Percentiles rank a stretch among this genome's conserved stretches.
Conservation (phyloP, 2,113 vertebrate genomes). For the Xenopus laevis region DNA sequence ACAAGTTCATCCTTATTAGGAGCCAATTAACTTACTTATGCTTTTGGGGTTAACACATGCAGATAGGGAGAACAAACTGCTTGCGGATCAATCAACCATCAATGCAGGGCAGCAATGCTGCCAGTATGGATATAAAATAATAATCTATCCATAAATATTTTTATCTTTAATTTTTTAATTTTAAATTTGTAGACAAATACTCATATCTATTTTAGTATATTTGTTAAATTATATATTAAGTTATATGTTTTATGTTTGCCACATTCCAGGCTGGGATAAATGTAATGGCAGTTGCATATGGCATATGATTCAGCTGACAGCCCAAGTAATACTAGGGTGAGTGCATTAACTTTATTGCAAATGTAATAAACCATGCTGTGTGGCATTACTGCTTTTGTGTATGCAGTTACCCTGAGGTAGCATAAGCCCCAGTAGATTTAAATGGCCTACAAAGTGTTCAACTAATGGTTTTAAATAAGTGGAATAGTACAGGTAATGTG, state of each 20-base stretch:
- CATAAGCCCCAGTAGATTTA: constrained; percentile 33
- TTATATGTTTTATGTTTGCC: constrained; percentile 12
- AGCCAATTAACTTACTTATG: too few species aligned
- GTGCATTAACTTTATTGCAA: constrained; percentile 38
- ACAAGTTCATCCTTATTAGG: too few species aligned
- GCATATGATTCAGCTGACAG: constrained; percentile 31
- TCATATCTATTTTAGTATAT: too few species aligned
- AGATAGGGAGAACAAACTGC: too few species aligned
- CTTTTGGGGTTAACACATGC: too few species aligned
- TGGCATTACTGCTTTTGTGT: constrained; percentile 20
- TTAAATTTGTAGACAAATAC: too few species aligned
- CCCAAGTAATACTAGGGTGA: constrained; percentile 16
- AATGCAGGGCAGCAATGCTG: too few species aligned
- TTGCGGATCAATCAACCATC: too few species aligned
- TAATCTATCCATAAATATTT: too few species aligned
- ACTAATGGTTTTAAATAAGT: constrained; percentile 40
- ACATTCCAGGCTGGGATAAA: constrained; percentile 23
- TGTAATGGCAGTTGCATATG: constrained; percentile 25
- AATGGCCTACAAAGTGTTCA: constrained; percentile 34
- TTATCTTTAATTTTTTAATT: too few species aligned
- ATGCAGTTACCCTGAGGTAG: constrained; percentile 25
- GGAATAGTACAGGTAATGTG: constrained; percentile 41
- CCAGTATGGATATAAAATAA: too few species aligned
- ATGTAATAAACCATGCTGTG: constrained; percentile 37
- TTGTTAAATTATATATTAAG: constrained; percentile 7